Evolutionary conservation across 2,797 vertebrate species (phyloP).

Genomic region (Sandelia bainsii): DNA sequence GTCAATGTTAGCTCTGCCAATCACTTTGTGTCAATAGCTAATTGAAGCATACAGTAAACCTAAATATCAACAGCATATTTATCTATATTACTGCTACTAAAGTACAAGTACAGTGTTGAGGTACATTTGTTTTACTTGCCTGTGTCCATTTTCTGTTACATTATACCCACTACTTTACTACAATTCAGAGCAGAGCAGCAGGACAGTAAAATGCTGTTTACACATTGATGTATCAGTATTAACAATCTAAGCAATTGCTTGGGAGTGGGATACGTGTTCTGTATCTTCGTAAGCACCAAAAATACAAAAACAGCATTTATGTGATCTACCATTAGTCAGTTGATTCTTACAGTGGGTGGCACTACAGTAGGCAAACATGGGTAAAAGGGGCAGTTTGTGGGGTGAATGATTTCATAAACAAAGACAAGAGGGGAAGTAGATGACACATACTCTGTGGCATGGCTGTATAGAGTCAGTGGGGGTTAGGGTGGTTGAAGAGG

Average conservation of each 20-base stretch:
- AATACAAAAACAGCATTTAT: background rate
- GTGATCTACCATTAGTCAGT: background rate
- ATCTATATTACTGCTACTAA: background rate
- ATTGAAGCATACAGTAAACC: background rate
- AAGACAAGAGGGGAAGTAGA: conserved; percentile 64
- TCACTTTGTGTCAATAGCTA: background rate
- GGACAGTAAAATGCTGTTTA: background rate
- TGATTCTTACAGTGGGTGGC: conserved; percentile 28
- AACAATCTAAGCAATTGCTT: background rate
- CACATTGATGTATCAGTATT: background rate
- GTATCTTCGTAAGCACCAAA: background rate
- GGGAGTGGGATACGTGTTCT: background rate
- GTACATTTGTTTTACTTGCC: no score
- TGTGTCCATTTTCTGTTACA: no score
- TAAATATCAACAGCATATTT: background rate
- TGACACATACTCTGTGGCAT: conserved; percentile 53
- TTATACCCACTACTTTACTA: no score
- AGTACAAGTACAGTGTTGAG: background rate
- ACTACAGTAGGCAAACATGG: conserved; percentile 18
- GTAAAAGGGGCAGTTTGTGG: conserved; percentile 42
- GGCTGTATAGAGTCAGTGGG: conserved; percentile 48
- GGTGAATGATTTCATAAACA: conserved; percentile 59
- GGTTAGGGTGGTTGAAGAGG: conserved; percentile 46
- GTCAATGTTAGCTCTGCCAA: background rate
- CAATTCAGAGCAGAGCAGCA: no score